Conservation (phyloP, 35 echinoderm and acorn worm species). For the Chiridota heheva region DNA sequence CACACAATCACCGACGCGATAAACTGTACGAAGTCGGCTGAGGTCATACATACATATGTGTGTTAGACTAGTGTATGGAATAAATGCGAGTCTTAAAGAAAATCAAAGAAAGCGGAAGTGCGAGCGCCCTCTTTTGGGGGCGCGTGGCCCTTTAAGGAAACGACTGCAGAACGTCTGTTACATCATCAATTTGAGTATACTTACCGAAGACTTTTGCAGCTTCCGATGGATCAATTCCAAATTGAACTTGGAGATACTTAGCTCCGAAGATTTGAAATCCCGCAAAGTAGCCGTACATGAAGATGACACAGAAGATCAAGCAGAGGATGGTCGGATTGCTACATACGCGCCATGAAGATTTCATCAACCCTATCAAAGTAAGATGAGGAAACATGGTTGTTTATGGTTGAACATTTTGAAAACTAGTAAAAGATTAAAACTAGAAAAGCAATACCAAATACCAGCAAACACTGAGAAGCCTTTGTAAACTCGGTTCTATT, state of each 20-base stretch:
- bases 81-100: neutral
- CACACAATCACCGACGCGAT: too few relatives aligned
- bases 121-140: neutral
- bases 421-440: too few relatives aligned
- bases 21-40: too few relatives aligned
- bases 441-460: too few relatives aligned
- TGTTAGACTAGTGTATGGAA: neutral
- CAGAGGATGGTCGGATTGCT: constrained; percentile 65
- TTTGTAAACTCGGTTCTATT: too few relatives aligned
- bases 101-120: neutral
- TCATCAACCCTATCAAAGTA: constrained; percentile 58
- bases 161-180: neutral
- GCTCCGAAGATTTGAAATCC: constrained; percentile 60
- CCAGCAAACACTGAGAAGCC: too few relatives aligned
- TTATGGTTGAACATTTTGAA: too few relatives aligned
- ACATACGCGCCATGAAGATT: constrained; percentile 56
- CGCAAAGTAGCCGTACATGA: constrained; percentile 42
- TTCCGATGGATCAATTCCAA: constrained; percentile 46
- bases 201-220: constrained; percentile 82
- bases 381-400: too few relatives aligned
- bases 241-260: constrained; percentile 81
- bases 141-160: neutral
- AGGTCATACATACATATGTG: neutral
- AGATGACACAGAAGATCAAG: constrained; percentile 50
- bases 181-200: neutral